Conservation (phyloP, 2,888 invertebrate genomes). For the Erynnis tages region DNA sequence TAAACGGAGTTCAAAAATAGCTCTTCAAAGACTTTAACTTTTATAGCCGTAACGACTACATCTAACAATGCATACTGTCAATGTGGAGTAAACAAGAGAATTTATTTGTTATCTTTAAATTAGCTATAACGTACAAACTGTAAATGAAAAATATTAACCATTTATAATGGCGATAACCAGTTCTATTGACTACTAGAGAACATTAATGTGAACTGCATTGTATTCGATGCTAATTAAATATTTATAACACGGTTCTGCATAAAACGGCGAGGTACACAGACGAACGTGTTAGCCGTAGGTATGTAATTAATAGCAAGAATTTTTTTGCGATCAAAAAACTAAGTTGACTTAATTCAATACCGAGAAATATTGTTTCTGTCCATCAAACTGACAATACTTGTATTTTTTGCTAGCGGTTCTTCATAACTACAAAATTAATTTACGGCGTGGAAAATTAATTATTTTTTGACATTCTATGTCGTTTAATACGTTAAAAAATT, state of each 20-base stretch:
- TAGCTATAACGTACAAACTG: too few relatives aligned
- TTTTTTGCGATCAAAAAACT: conserved; percentile 8
- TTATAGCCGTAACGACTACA: too few relatives aligned
- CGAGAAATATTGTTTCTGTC: conserved; percentile 8
- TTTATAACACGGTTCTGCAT: conserved; percentile 15
- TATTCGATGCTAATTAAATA: conserved; percentile 14
- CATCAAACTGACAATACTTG: not conserved
- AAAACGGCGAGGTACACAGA: not conserved
- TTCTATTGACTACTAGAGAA: not conserved
- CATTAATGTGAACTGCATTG: conserved; percentile 1
- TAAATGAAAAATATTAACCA: too few relatives aligned
- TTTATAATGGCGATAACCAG: not conserved
- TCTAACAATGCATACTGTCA: too few relatives aligned
- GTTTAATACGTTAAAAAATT: too few relatives aligned
- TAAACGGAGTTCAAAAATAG: too few relatives aligned
- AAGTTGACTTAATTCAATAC: conserved; percentile 15
- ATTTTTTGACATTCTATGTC: too few relatives aligned
- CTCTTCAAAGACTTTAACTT: too few relatives aligned
- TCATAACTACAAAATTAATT: not conserved
- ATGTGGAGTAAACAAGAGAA: too few relatives aligned
- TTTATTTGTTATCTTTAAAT: too few relatives aligned
- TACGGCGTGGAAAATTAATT: too few relatives aligned
- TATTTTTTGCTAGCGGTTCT: not conserved
- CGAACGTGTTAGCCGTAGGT: not conserved
- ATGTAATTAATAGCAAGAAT: conserved; percentile 10